Evolutionary conservation across 2,888 invertebrate genomes (phyloP), one percentile per base, ranked within the genome.

Genomic region (Temnothorax ravouxi): DNA sequence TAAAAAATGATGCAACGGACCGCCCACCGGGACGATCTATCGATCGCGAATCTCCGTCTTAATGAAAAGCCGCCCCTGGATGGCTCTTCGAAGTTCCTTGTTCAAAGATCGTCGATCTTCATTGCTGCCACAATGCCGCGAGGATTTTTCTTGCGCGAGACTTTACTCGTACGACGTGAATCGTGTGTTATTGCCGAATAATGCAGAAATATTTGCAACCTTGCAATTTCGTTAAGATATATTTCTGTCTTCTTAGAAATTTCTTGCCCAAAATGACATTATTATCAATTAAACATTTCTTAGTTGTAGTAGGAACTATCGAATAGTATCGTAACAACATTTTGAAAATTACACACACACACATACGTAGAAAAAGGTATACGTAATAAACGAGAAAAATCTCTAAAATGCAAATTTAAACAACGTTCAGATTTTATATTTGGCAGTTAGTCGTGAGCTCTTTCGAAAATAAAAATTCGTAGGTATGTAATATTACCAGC

Each of bases 1-100:
- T 81, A 76, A 75, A 76, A 81, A 81, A 81, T 81, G 81, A 76
- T 76, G 62, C 81, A n/a, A 41, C 52, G 54, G 74, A 75, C 81
- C 81, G 81, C 81, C 76, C 76, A 81, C 21, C 64, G 62, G 52
- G 74, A 64, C 81, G 64, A 81, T 81, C 81, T 64, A 76, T 81
- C 81, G 76, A 81, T 72, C 81, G 64, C 81, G 62, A 82, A 74
- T 82, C 81, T 54, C 44, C 62, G 81, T 52, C 47, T 59, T 76
- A 79, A 79, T 79, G 79, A 79, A 79, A 79, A 71, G 79, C 61
- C 72, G 59, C 8, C 21, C 34, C 34, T 21, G 71, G 44, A 79
- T 56, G 56, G 71, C 56, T 71, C 38, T 50, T 47, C 25, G 25
- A 47, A 72, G 47, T 79, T 79, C 72, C 71, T 79, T 47, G 59